Percentiles rank a stretch among this genome's conserved stretches.
Evolutionary conservation across 1,140 invertebrate species (phyloP).

Genomic region (Drosophila truncata): DNA sequence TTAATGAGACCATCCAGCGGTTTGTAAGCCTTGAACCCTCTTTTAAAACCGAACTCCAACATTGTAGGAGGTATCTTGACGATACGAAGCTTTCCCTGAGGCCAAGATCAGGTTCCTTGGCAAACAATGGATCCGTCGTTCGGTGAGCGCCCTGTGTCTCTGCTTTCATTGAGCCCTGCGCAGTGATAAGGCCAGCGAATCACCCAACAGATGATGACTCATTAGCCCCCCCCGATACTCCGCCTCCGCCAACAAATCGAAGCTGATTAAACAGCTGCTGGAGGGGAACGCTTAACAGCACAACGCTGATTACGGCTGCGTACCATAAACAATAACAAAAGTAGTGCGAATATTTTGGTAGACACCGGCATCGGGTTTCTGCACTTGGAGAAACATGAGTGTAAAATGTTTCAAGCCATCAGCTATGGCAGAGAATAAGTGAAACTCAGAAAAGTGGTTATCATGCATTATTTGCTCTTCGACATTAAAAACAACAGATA

Average conservation of each 20-base stretch:
- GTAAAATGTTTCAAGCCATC: neutral
- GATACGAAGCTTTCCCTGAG: constrained; percentile 15
- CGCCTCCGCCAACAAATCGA: constrained; percentile 29
- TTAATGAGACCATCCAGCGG: neutral
- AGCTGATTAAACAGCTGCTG: constrained; percentile 54
- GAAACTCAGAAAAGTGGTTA: neutral
- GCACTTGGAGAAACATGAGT: neutral
- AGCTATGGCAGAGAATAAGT: neutral
- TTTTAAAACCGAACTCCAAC: neutral
- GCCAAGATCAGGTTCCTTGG: constrained; percentile 42
- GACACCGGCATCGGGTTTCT: constrained; percentile 55
- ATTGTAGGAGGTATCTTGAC: constrained; percentile 1
- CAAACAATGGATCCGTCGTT: constrained; percentile 30
- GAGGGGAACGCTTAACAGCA: constrained; percentile 33
- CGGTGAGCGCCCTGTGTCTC: constrained; percentile 5
- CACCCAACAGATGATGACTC: constrained; percentile 26
- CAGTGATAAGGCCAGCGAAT: constrained; percentile 30
- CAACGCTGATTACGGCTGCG: constrained; percentile 40
- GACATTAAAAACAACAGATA: too few species aligned
- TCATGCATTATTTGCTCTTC: neutral
- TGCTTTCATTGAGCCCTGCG: constrained; percentile 8
- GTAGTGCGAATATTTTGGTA: constrained; percentile 20
- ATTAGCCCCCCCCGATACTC: constrained; percentile 7
- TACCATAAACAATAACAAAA: constrained; percentile 61
- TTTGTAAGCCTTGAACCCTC: neutral